Evolutionary conservation across 1,140 invertebrate genomes (phyloP).

Genomic region (Pachyrhynchus sulphureomaculatus): DNA sequence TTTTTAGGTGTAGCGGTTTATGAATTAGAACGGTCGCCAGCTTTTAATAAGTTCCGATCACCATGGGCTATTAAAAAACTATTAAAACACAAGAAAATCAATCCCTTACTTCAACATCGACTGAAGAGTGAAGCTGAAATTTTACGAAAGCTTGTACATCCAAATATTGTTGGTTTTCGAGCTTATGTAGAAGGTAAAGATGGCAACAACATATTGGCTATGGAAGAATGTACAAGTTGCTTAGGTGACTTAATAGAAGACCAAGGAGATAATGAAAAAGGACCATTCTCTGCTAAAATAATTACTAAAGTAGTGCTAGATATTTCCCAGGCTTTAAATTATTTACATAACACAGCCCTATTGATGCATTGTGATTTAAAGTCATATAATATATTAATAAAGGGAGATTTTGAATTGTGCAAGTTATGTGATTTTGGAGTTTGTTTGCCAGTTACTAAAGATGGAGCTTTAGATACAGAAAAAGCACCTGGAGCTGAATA

Average conservation of each 20-base stretch:
- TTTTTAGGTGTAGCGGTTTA: constrained; percentile 73
- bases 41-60: constrained; percentile 63
- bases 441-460: constrained; percentile 66
- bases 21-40: constrained; percentile 70
- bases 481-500: constrained; percentile 53
- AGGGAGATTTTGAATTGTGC: constrained; percentile 70
- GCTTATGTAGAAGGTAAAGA: constrained; percentile 63
- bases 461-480: constrained; percentile 61
- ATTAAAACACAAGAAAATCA: constrained; percentile 51
- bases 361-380: constrained; percentile 84
- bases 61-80: constrained; percentile 83
- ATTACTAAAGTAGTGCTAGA: constrained; percentile 68
- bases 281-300: constrained; percentile 62
- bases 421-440: constrained; percentile 89
- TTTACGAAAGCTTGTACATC: constrained; percentile 70
- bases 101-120: constrained; percentile 55
- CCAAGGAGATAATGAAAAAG: constrained; percentile 57
- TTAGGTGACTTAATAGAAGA: constrained; percentile 73
- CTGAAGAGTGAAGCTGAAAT: constrained; percentile 71
- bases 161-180: constrained; percentile 81
- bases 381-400: constrained; percentile 77
- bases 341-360: constrained; percentile 71
- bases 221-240: constrained; percentile 68
- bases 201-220: constrained; percentile 66
- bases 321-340: constrained; percentile 71